Conservation (phyloP, 30 jellyfish, hydroid and myxozoan genomes). For the Chrysaora quinquecirrha region DNA sequence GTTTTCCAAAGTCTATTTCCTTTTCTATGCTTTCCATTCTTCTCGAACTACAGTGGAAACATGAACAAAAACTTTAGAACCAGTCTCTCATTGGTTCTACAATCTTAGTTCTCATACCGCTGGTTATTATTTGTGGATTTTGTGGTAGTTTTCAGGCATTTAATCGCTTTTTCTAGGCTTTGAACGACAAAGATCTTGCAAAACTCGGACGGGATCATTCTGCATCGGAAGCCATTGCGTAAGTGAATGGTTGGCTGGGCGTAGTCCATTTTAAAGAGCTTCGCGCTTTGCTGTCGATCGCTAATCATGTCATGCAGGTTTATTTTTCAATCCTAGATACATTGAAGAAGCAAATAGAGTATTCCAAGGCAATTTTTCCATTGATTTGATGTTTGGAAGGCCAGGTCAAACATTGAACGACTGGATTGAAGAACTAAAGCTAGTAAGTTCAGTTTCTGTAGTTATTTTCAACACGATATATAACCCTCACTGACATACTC, state of each 20-base stretch:
- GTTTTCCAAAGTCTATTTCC: too few species aligned
- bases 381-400: conserved; percentile 96
- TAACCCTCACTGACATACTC: too few species aligned
- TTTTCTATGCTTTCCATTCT: conserved; percentile 11
- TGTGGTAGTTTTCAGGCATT: too few species aligned
- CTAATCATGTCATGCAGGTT: not conserved
- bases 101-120: too few species aligned
- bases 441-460: conserved; percentile 67
- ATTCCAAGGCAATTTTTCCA: conserved; percentile 60
- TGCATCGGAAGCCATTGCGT: conserved; percentile 74
- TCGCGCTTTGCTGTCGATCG: not conserved
- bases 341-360: conserved; percentile 61
- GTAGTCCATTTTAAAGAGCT: too few species aligned
- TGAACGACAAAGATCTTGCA: conserved; percentile 67
- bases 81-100: too few species aligned
- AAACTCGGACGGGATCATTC: conserved; percentile 92
- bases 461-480: too few species aligned
- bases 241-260: not conserved
- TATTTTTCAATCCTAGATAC: conserved; percentile 39
- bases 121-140: too few species aligned
- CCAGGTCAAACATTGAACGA: conserved; percentile 78
- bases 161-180: conserved; percentile 77
- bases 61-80: too few species aligned
- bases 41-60: too few species aligned
- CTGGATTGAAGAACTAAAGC: conserved; percentile 76